Base-by-base conservation (phyloP, 92 coral and sea anemone species). In the Phenganax stokvisi region DNA sequence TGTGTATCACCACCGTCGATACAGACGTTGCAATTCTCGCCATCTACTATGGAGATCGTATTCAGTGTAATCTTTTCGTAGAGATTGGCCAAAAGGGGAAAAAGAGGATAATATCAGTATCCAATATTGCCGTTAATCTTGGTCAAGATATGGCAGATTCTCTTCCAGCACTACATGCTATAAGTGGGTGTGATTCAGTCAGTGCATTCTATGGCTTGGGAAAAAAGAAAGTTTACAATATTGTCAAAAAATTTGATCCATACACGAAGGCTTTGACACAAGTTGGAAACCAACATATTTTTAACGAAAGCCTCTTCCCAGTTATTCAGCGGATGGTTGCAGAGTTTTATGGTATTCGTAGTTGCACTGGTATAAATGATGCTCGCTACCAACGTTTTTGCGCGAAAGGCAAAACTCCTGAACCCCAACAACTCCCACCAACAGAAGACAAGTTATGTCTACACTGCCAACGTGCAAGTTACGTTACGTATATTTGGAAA, bases 91-190 rank as follows among this genome's bases (percentile, higher is more conserved):
- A 1, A 13, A 59, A 59, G 65, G 65, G 65, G 63, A 59, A 59
- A 20, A 59, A 59, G 25, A 59, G 1, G 6, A 59, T 59, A 0
- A 59, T 59, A 13, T 59, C 65, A 13, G 65, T 59, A 59, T 59
- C 2, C 1, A 59, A 59, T 1, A 20, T 59, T 1, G 65, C 1
- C 1, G 65, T 13, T 59, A 59, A 6, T 6, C 65, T 59, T 59
- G 65, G 65, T 59, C 65, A 59, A 59, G 6, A 59, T 59, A 59
- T 59, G 65, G 15, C 65, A 59, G 65, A 59, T 59, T 1, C 65
- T 59, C 65, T 59, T 59, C 65, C 65, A 59, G 65, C 65, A 13
- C 65, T 59, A 59, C 65, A 59, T 59, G 65, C 65, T 59, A 59
- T 59, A 59, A 59, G 65, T 59, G 65, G 65, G 25, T 59, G 65